phyloP scores from a whole-genome alignment of 92 coral and sea anemone genomes.

The Zoanthus sociatus region DNA sequence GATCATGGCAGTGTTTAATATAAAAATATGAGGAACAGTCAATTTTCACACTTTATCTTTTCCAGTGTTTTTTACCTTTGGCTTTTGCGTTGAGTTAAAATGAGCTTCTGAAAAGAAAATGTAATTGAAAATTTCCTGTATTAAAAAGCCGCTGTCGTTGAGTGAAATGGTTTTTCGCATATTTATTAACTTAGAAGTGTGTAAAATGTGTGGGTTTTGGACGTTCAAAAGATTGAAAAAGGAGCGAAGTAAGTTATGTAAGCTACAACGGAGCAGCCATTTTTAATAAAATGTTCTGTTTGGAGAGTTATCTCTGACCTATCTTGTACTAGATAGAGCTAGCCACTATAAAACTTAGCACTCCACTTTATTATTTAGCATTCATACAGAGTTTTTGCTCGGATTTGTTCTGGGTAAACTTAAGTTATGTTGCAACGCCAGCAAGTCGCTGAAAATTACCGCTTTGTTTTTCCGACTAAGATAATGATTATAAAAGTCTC shows the following conservation, averaged over 20 bases:
- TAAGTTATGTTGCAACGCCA: neutral
- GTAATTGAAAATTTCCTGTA: neutral
- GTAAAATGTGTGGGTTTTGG: neutral
- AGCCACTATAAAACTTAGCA: neutral
- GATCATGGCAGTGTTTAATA: no score
- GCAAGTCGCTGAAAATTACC: neutral
- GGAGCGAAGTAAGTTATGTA: no score
- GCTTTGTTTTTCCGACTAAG: neutral
- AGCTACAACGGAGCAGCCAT: neutral
- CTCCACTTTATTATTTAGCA: neutral
- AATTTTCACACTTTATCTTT: no score
- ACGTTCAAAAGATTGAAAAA: no score
- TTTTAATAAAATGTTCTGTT: neutral
- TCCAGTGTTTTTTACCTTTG: no score
- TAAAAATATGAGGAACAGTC: no score
- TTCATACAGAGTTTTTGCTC: neutral
- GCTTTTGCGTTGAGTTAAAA: neutral
- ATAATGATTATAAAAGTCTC: neutral
- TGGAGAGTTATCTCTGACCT: neutral
- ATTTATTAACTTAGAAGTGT: constrained; percentile 31
- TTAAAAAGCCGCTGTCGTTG: neutral
- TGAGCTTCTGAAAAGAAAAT: neutral
- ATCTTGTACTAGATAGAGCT: no score
- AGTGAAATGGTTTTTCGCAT: neutral
- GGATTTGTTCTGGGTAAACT: neutral